phyloP scores from a whole-genome alignment of 2,797 vertebrate species.

The Acrocephalus scirpaceus region DNA sequence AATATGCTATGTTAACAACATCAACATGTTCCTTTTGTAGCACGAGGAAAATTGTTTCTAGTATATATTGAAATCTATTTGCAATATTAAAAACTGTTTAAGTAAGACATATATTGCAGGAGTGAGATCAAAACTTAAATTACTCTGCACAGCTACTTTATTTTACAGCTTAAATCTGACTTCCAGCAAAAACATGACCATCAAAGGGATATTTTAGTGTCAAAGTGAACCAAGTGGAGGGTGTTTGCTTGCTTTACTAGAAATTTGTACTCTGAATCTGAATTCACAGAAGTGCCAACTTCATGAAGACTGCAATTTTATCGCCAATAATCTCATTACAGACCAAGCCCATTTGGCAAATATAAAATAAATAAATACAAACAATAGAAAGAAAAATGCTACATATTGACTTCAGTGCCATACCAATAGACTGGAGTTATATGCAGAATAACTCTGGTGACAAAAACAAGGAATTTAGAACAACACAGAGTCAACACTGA shows the following conservation, averaged over 20 bases:
- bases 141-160: neutral
- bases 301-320: neutral
- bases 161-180: neutral
- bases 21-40: neutral
- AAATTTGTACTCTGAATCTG: neutral
- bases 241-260: neutral
- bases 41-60: neutral
- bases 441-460: neutral
- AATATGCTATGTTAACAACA: neutral
- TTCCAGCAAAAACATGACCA: neutral
- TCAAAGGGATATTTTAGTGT: neutral
- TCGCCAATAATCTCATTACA: neutral
- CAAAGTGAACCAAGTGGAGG: neutral
- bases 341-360: neutral
- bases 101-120: neutral
- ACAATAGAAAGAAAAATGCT: neutral
- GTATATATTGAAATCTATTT: neutral
- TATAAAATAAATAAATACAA: neutral
- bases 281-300: neutral
- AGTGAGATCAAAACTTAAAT: neutral
- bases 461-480: neutral
- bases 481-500: neutral
- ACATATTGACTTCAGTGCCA: neutral
- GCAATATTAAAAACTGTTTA: neutral
- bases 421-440: neutral